Base-by-base conservation (phyloP, 1,140 invertebrate genomes). In the Pinna nobilis region DNA sequence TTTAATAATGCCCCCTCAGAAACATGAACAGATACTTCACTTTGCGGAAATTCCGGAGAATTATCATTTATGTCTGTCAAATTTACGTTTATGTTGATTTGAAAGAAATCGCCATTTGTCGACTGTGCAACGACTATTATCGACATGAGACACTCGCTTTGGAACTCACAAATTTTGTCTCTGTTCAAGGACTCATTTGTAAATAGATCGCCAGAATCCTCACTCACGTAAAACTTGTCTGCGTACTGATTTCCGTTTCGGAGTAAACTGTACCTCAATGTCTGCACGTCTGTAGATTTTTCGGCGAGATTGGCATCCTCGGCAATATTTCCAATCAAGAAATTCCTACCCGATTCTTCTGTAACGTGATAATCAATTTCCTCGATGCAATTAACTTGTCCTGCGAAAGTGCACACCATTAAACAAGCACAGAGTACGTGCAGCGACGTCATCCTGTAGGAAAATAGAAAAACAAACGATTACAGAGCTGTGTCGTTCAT, bases 1-100 rank as follows among this genome's bases (percentile, higher is more conserved):
- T 95, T 95, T 61, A 93, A 90, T 69, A 97, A 93, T 80, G 94
- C 68, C 9, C 67, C 57, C 61, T 82, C 80, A n/a, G 76, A 53
- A 18, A 82, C 37, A 25, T 76, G 50, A 33, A 86, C 59, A 35
- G 53, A 35, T 20, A 76, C 71, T 9, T 50, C 39, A 33, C 71
- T 49, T 1, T 77, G 20, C 5, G 60, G 53, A 68, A 84, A 82
- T 37, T 47, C 57, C 0, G 78, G 80, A 6, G 67, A 20, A 53
- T 84, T 80, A 60, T 84, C 83, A 60, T 84, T 84, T 20, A 79
- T 79, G 49, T 84, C 83, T 18, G 59, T 28, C 25, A 81, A 57
- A 37, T 71, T 68, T 18, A 84, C 72, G 23, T 51, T n/a, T 1
- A 82, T 78, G 25, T 75, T 77, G 11, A 76, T 74, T 20, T 76